phyloP scores from a whole-genome alignment of 1,140 invertebrate species.

The Trichomalopsis sarcophagae region DNA sequence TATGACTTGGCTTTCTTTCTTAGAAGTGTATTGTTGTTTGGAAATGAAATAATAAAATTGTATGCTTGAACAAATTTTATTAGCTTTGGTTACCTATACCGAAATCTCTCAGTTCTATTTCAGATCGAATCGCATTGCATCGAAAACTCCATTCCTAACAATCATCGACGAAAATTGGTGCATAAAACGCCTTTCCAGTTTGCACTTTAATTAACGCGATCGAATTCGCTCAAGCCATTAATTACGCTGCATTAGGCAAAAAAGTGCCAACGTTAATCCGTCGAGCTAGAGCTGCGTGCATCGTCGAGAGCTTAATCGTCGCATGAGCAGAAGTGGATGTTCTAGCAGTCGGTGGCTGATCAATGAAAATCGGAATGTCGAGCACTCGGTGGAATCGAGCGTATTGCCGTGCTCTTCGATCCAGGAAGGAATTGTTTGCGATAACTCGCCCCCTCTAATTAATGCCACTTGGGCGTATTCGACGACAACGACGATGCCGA shows the following conservation, averaged over 20 bases:
- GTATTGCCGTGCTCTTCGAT: not conserved
- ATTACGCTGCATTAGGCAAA: not conserved
- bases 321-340: not conserved
- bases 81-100: too few species aligned
- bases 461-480: conserved; percentile 32
- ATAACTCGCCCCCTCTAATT: conserved; percentile 6
- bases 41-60: too few species aligned
- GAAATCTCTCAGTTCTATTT: too few species aligned
- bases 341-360: not conserved
- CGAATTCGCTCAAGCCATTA: not conserved
- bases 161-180: not conserved
- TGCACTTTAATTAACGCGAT: conserved; percentile 11
- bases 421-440: conserved; percentile 15
- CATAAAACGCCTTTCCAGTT: not conserved
- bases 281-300: not conserved
- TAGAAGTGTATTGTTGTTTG: too few species aligned
- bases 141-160: not conserved
- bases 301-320: not conserved
- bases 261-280: not conserved
- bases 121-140: too few species aligned
- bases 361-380: conserved; percentile 36
- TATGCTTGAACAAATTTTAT: too few species aligned
- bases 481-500: not conserved
- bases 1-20: too few species aligned
- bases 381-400: not conserved